These are phyloP conservation scores for Drosophila pseudotakahashii DNA, from an alignment of 2,888 invertebrate genomes.

Conservation along the genomic window DNA sequence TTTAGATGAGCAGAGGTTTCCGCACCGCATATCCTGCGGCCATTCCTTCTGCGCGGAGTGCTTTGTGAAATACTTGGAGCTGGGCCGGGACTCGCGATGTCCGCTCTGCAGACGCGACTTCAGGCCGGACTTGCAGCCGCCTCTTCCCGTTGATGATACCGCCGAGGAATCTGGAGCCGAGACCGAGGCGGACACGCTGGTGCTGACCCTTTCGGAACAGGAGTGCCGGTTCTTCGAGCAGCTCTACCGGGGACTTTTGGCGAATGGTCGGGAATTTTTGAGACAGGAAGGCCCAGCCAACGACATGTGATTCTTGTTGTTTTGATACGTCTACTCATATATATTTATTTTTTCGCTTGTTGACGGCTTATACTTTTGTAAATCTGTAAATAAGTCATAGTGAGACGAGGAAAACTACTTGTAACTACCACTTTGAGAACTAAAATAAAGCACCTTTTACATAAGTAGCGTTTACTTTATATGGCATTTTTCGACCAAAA, in stretches of 20 bases:
- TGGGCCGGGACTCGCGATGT: conserved; percentile 54
- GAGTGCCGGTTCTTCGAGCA: conserved; percentile 57
- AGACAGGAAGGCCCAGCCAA: neutral
- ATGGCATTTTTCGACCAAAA: too few relatives aligned
- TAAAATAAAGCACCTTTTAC: neutral
- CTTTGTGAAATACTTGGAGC: conserved; percentile 46
- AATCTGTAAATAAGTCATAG: neutral
- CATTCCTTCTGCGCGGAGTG: conserved; percentile 61
- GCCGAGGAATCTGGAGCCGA: neutral
- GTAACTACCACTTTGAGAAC: neutral
- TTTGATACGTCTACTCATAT: conserved; percentile 1
- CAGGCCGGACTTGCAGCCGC: conserved; percentile 39
- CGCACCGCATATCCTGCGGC: conserved; percentile 49
- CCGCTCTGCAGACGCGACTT: conserved; percentile 59
- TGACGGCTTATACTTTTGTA: neutral
- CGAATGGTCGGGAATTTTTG: neutral
- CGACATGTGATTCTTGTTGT: neutral
- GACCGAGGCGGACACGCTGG: conserved; percentile 47
- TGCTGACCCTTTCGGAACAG: conserved; percentile 60
- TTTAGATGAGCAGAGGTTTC: conserved; percentile 57
- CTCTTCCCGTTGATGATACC: neutral
- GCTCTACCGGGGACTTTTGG: conserved; percentile 38
- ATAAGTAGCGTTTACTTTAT: too few relatives aligned
- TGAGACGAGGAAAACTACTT: neutral
- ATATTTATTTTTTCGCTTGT: neutral